Base-by-base conservation (phyloP, 1,140 invertebrate species). In the Phortica variegata region DNA sequence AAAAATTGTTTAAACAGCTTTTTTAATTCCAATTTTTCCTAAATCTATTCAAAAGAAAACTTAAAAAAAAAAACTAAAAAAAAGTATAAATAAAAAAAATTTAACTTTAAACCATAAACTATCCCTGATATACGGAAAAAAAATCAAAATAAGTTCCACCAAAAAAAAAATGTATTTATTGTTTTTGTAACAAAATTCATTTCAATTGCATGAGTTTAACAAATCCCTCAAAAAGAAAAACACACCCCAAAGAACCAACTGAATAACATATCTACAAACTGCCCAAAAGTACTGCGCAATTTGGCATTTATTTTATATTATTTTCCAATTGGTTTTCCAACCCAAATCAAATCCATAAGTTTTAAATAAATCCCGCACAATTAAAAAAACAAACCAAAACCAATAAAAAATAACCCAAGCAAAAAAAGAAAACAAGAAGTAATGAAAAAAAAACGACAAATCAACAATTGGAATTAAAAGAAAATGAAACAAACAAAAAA, bases 381-480 rank as follows among this genome's bases (percentile, higher is more conserved):
- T 56, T 55, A 41, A 19, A 40, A 38, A 53, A 47, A 39, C 47
- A 53, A 29, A 21, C 53, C 57, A 62, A 71, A 71, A 71, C 68
- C 66, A 66, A 71, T 71, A 71, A 60, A 26, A 46, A 71, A 71
- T 71, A 72, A 71, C 62, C 62, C 58, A 71, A 47, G 58, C 61
- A 54, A 46, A 20, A 21, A 34, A n/a, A 4, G 26, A 29, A 34
- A 34, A 6, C 16, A 46, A 49, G 16, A 33, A 2, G 19, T 15
- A 34, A 44, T 36, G 31, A 9, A 37, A 44, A 51, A 23, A 31
- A 40, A 42, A 50, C 31, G 8, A 47, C 20, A 18, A 50, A 37
- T 29, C 20, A 47, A 39, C 31, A 21, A 38, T 43, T 40, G 29
- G 21, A 39, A 41, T 47, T 23, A 23, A 52, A 53, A 17, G 12